Percentiles rank a stretch among this genome's conserved stretches.
These are phyloP conservation scores for Garra rufa DNA, from an alignment of 2,113 vertebrate species.

Conservation along the genomic window DNA sequence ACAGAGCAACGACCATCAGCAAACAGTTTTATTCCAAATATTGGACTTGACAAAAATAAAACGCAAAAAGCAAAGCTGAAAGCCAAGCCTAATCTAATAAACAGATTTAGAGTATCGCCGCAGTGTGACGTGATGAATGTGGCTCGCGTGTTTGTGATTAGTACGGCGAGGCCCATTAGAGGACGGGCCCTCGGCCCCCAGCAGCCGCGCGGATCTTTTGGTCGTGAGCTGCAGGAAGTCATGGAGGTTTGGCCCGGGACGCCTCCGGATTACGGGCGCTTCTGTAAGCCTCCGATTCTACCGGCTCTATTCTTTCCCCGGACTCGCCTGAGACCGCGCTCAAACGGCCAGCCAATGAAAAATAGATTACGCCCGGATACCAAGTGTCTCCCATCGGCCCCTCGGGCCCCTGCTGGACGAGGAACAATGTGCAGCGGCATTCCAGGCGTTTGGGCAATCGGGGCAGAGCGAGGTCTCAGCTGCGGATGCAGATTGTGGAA, in stretches of 20 bases:
- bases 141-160: constrained; percentile 20
- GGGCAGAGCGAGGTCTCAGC: not conserved
- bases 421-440: not conserved
- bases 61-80: not conserved
- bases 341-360: constrained; percentile 3
- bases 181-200: not conserved
- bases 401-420: constrained; percentile 30
- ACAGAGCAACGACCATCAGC: not conserved
- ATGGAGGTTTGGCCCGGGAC: not conserved
- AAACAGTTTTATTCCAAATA: constrained; percentile 26
- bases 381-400: constrained; percentile 14
- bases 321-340: constrained; percentile 21
- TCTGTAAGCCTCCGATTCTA: constrained; percentile 13
- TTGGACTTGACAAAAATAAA: constrained; percentile 21
- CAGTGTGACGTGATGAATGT: constrained; percentile 30
- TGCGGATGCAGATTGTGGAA: constrained; percentile 19
- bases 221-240: not conserved
- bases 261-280: constrained; percentile 20
- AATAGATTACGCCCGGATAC: constrained; percentile 34
- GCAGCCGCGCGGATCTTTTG: not conserved
- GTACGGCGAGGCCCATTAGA: constrained; percentile 23
- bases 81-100: constrained; percentile 39
- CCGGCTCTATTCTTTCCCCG: not conserved
- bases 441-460: not conserved
- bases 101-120: not conserved